Evolutionary conservation across 2,888 invertebrate genomes (phyloP), one percentile per base, ranked within the genome.

Genomic region (Idaea dimidiata): DNA sequence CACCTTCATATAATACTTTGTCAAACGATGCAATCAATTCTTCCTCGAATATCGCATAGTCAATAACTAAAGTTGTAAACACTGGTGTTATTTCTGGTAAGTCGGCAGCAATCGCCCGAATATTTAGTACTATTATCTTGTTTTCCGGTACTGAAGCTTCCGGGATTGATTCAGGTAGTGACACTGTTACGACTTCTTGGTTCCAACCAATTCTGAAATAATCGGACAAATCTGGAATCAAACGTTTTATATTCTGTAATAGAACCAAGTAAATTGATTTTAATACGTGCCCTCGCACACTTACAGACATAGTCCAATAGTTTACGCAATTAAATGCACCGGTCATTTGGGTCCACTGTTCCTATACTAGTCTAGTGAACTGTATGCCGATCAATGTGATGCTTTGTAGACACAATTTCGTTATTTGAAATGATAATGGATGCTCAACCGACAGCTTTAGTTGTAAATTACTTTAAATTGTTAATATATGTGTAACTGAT

Each of bases 1-100:
- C 63, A 66, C 89, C 89, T 59, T 70, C 72, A 61, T 84, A 88
- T 0, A 87, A 68, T 59, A 84, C 70, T 68, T 78, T 83, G 3
- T 80, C 80, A 63, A 89, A 89, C 14, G 64, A 59, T 1, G 71
- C 74, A 59, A 66, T 66, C 8, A 68, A 14, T 43, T 43, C 43
- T 43, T 43, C 43, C 43, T 43, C 43, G 8, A 10, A 14, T 43
- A 43, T 43, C 14, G 43, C 43, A 14, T 43, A 43, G 43, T 43
- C 43, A 43, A 43, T 4, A 43, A 43, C 43, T 14, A 43, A 43
- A 10, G 76, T 74, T 1, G 77, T 61, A 24, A 70, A 16, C n/a
- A 75, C 64, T 60, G 70, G 60, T 3, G 43, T 43, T 6, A 43
- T 43, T 24, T 65, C 57, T 0, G 71, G 66, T 5, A 24, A 24